phyloP scores from a whole-genome alignment of 2,113 vertebrate genomes.

The Caranx melampygus region DNA sequence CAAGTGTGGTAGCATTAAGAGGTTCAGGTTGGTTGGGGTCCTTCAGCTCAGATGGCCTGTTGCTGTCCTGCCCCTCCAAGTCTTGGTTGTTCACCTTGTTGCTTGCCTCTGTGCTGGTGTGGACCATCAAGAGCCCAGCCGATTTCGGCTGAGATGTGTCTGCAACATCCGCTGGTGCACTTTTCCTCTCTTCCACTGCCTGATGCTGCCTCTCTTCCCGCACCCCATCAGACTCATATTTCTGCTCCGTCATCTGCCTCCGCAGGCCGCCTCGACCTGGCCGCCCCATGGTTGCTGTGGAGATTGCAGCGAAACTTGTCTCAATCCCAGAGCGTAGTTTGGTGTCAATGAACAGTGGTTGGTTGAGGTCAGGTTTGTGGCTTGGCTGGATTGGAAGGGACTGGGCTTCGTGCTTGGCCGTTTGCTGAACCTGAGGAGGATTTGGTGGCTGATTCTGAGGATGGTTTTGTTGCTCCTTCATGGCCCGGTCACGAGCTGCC shows the following conservation, averaged over 20 bases:
- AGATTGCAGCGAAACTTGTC: slow-evolving; percentile 81
- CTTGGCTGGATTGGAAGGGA: slow-evolving; percentile 74
- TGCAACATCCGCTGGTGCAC: slow-evolving; percentile 85
- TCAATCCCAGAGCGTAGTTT: slow-evolving; percentile 92
- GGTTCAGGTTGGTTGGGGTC: slow-evolving; percentile 83
- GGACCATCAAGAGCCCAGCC: slow-evolving; percentile 95
- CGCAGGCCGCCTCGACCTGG: slow-evolving; percentile 83
- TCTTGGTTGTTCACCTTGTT: slow-evolving; percentile 67
- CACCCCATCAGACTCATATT: slow-evolving; percentile 85
- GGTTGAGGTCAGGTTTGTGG: slow-evolving; percentile 94
- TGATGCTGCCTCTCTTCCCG: slow-evolving; percentile 84
- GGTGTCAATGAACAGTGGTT: slow-evolving; percentile 96
- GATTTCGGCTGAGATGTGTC: slow-evolving; percentile 90
- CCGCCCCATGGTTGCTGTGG: slow-evolving; percentile 82
- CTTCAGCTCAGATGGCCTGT: slow-evolving; percentile 77
- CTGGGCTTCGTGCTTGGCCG: slow-evolving; percentile 86
- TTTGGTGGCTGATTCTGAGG: slow-evolving; percentile 71
- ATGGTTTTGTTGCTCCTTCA: slow-evolving; percentile 90
- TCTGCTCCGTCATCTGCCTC: slow-evolving; percentile 91
- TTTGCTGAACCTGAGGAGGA: slow-evolving; percentile 82
- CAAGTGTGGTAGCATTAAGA: slow-evolving; percentile 74
- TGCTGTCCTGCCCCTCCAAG: slow-evolving; percentile 74
- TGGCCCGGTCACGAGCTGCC: slow-evolving; percentile 93
- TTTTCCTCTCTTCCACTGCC: slow-evolving; percentile 87
- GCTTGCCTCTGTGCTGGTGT: slow-evolving; percentile 85